These are phyloP conservation scores for Paguma larvata DNA, from an alignment of 2,797 vertebrate species.

Conservation along the genomic window DNA sequence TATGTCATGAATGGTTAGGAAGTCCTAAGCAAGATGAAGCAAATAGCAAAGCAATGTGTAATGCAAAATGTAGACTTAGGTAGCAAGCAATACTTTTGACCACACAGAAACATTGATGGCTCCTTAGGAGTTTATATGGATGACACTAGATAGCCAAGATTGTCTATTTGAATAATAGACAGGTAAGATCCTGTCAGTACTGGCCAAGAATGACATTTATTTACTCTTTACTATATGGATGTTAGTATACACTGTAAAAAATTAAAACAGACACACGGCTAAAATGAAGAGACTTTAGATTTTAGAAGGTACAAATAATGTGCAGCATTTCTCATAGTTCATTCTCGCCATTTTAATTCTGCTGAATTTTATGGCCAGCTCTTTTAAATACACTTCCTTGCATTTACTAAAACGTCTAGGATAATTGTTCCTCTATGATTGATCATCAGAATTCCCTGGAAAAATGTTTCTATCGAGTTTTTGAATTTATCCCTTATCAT, in stretches of 20 bases:
- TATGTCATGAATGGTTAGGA: neutral
- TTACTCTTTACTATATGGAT: slow-evolving; percentile 7
- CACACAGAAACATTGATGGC: neutral
- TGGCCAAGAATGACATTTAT: slow-evolving; percentile 5
- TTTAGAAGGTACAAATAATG: neutral
- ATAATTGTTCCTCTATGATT: neutral
- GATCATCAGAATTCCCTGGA: neutral
- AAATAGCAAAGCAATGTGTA: slow-evolving; percentile 31
- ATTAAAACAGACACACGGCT: neutral
- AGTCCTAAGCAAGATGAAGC: neutral
- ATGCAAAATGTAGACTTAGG: neutral
- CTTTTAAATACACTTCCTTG: slow-evolving; percentile 38
- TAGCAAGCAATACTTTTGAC: neutral
- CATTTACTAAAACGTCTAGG: neutral
- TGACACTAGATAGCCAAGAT: neutral
- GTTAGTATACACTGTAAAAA: neutral
- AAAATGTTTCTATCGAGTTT: neutral
- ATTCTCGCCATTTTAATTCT: slow-evolving; percentile 2
- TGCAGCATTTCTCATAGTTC: neutral
- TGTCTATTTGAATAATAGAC: neutral
- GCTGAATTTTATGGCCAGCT: neutral
- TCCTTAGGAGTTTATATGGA: neutral
- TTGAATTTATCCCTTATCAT: neutral
- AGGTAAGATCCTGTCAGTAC: neutral
- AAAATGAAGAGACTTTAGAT: slow-evolving; percentile 26